These are phyloP conservation scores for Neodiprion pinetum DNA, from an alignment of 1,140 invertebrate genomes.

Conservation along the genomic window DNA sequence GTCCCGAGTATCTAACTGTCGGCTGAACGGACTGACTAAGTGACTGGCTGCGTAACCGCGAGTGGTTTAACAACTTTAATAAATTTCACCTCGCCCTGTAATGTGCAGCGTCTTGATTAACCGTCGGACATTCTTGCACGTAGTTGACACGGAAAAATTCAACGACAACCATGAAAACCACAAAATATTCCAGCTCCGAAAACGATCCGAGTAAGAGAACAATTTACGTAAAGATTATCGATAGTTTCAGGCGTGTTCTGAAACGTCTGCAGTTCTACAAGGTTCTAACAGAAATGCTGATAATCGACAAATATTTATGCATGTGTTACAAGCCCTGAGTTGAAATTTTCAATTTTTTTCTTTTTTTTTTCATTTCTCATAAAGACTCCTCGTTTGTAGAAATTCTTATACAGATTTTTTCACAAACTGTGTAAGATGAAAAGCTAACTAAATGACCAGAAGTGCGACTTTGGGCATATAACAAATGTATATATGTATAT, in stretches of 20 bases:
- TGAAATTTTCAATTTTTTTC: neutral
- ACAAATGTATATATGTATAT: neutral
- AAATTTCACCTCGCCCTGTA: slow-evolving; percentile 1
- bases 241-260: no score
- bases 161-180: no score
- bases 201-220: no score
- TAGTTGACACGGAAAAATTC: no score
- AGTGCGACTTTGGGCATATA: neutral
- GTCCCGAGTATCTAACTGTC: slow-evolving; percentile 11
- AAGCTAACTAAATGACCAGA: neutral
- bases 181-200: no score
- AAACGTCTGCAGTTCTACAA: no score
- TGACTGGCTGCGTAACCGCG: slow-evolving; percentile 4
- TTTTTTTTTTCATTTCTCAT: slow-evolving; percentile 25
- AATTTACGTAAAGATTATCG: no score
- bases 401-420: slow-evolving; percentile 4
- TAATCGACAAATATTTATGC: no score
- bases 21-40: slow-evolving; percentile 10
- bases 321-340: neutral
- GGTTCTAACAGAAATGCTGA: no score
- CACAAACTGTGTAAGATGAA: neutral
- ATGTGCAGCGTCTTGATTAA: slow-evolving; percentile 10
- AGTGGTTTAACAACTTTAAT: slow-evolving; percentile 9
- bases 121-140: neutral
- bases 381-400: neutral